Evolutionary conservation across 1,140 invertebrate species (phyloP), one percentile per base, ranked within the genome.

Genomic region (Drosophila trapezifrons): DNA sequence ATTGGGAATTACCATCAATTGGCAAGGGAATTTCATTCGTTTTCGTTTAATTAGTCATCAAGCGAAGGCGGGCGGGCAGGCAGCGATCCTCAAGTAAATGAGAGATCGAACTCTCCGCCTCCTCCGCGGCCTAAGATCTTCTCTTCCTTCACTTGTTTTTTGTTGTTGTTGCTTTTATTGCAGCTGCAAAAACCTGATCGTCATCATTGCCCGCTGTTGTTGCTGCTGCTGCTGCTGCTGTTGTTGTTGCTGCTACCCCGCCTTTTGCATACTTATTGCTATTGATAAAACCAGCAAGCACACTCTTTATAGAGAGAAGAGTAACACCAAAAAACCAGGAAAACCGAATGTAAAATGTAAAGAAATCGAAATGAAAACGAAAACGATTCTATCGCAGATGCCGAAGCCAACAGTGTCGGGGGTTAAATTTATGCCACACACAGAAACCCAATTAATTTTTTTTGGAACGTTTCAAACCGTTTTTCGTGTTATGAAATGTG

Each of bases 161-260:
- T n/a, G n/a, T 51, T 29, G 47, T 27, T 35, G 8, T 52, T 52
- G 29, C 20, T 52, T 52, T 37, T 52, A 75, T 49, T 75, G 78
- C 81, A 85, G 74, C 74, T 86, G 82, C 57, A 78, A 78, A 84
- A 85, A 85, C 82, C 81, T 85, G 81, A 85, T 85, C 81, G 82
- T 85, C 80, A 80, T 83, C 80, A 79, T 56, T 43, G 47, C 27
- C 49, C 15, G 29, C 17, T 65, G 17, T 10, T 40, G 17, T 9
- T 37, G 20, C 25, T 70, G 42, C 8, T 62, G 20, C 22, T 69
- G 38, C 25, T 69, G n/a, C 32, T 55, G 49, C 18, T 73, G 40
- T 3, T 40, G 64, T 29, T 55, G 46, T 37, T 45, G 71, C 29
- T 65, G 72, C 32, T 62, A 83, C 76, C 81, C 77, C 82, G 67